phyloP scores from a whole-genome alignment of 2,888 invertebrate genomes.

The Drosophila pegasa region DNA sequence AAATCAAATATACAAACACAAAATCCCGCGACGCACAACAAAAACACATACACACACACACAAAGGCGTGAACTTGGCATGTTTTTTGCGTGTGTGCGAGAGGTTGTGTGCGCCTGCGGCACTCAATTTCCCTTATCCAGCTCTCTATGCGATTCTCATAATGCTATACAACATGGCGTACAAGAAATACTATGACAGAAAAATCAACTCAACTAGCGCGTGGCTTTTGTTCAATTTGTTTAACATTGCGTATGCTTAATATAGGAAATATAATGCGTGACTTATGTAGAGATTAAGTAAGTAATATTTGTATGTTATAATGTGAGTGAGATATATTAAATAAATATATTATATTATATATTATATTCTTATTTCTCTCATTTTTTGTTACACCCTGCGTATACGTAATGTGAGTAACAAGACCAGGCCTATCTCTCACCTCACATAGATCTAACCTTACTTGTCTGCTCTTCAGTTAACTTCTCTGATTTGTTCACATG shows the following conservation, averaged over 20 bases:
- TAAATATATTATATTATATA: too few relatives aligned
- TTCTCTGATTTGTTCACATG: background rate
- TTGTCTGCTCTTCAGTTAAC: background rate
- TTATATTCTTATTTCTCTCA: too few relatives aligned
- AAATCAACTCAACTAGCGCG: background rate
- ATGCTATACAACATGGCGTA: slow-evolving; percentile 18
- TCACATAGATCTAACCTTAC: background rate
- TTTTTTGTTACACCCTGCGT: background rate
- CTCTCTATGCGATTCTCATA: slow-evolving; percentile 16
- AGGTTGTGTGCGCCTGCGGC: slow-evolving; percentile 21
- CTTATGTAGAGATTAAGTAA: background rate
- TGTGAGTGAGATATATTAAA: background rate
- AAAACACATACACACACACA: slow-evolving; percentile 8
- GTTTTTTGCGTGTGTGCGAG: slow-evolving; percentile 7
- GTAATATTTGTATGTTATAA: background rate
- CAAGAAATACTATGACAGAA: slow-evolving; percentile 8
- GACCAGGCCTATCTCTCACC: background rate
- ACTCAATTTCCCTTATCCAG: slow-evolving; percentile 28
- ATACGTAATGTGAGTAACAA: background rate
- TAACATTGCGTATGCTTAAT: slow-evolving; percentile 39
- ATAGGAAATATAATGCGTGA: background rate
- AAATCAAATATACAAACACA: slow-evolving; percentile 68
- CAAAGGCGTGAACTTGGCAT: slow-evolving; percentile 19
- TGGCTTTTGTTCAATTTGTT: background rate
- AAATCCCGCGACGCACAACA: slow-evolving; percentile 51